phyloP scores from a whole-genome alignment of 2,113 vertebrate genomes.

The Peromyscus polionotus region DNA sequence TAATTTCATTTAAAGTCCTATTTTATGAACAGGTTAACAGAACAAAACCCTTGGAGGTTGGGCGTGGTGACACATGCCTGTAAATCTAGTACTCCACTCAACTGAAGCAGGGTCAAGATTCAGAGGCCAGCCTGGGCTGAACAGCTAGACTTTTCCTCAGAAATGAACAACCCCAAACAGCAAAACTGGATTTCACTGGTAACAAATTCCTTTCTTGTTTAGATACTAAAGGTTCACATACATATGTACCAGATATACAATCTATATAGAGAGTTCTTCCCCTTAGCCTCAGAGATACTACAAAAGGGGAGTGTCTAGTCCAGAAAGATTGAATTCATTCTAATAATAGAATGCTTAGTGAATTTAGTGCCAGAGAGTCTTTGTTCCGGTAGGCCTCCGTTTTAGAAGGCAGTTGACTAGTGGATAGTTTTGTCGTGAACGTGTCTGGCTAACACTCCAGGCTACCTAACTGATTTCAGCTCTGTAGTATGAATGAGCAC shows the following conservation, averaged over 20 bases:
- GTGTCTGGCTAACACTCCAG: neutral
- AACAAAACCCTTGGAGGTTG: neutral
- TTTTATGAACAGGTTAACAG: neutral
- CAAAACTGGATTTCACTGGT: conserved; percentile 6
- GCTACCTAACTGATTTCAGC: conserved; percentile 4
- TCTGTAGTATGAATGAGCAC: conserved; percentile 13
- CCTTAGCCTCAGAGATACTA: neutral
- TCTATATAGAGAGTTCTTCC: neutral
- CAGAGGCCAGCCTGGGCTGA: neutral
- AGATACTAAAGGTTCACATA: neutral
- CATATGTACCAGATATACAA: neutral
- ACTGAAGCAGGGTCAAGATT: neutral
- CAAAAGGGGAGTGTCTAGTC: neutral
- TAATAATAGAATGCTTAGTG: neutral
- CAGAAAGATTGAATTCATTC: conserved; percentile 1
- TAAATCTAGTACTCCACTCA: neutral
- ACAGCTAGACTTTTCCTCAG: too few species aligned
- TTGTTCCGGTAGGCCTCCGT: neutral
- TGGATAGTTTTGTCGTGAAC: neutral
- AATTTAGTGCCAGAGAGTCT: conserved; percentile 13
- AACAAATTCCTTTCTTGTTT: conserved; percentile 44
- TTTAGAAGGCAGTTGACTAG: conserved; percentile 23
- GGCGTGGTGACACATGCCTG: neutral
- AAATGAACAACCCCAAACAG: neutral
- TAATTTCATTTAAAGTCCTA: conserved; percentile 13